Evolutionary conservation across 2,888 invertebrate genomes (phyloP).

Genomic region (Cryptosula pallasiana): DNA sequence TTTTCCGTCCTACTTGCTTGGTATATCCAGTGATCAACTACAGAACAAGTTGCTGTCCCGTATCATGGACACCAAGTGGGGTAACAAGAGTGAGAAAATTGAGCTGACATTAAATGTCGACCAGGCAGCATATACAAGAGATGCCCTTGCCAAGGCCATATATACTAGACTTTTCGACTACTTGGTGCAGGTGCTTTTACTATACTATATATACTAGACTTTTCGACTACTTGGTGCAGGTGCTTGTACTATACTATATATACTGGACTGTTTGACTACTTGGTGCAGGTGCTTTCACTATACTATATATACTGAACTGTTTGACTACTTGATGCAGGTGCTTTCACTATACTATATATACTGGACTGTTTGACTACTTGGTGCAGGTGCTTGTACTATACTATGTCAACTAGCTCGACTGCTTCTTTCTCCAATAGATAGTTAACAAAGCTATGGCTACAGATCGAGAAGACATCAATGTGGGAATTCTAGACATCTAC

Average conservation of each 20-base stretch:
- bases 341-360: slow-evolving; percentile 2
- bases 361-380: neutral
- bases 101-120: slow-evolving; percentile 63
- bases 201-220: slow-evolving; percentile 60
- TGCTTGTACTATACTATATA: slow-evolving; percentile 29
- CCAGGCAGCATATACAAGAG: slow-evolving; percentile 62
- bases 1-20: slow-evolving; percentile 62
- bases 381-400: neutral
- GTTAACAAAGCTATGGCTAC: slow-evolving; percentile 64
- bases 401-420: too few relatives aligned
- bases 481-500: slow-evolving; percentile 67
- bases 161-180: slow-evolving; percentile 64
- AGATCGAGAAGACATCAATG: slow-evolving; percentile 54
- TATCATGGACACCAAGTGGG: slow-evolving; percentile 66
- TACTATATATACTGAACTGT: slow-evolving; percentile 62
- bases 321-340: slow-evolving; percentile 61
- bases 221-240: slow-evolving; percentile 62
- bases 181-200: slow-evolving; percentile 55
- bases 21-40: slow-evolving; percentile 59
- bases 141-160: slow-evolving; percentile 64
- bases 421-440: slow-evolving; percentile 55
- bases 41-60: slow-evolving; percentile 61
- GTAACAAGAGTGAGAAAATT: slow-evolving; percentile 62
- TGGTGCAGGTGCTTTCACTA: neutral
- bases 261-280: neutral